A percentile compares a stretch with the other conserved stretches of the same genome.
Evolutionary conservation across 35 echinoderm and acorn worm genomes (phyloP).

Genomic region (Lytechinus pictus): DNA sequence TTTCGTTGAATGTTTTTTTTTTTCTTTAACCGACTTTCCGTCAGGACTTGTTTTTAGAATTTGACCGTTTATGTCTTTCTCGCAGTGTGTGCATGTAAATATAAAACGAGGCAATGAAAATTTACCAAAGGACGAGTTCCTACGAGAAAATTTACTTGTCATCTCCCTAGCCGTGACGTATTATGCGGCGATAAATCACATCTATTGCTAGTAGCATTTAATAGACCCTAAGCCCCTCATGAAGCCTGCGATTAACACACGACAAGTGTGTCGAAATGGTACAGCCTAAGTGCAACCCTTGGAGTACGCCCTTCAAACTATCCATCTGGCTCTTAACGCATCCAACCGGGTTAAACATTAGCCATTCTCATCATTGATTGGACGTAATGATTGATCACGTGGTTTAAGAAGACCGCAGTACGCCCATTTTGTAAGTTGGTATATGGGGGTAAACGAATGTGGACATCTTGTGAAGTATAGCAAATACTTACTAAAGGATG

Average conservation of each 20-base stretch:
- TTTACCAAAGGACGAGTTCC: too few relatives aligned
- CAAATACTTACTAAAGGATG: too few relatives aligned
- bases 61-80: too few relatives aligned
- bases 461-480: not conserved
- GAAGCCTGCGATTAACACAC: not conserved
- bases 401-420: too few relatives aligned
- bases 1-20: too few relatives aligned
- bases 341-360: not conserved
- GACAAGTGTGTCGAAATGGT: not conserved
- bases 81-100: too few relatives aligned
- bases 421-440: too few relatives aligned
- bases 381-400: not conserved
- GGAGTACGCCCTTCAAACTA: not conserved
- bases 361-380: not conserved
- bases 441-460: not conserved
- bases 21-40: too few relatives aligned
- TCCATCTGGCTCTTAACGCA: not conserved
- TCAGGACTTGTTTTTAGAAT: too few relatives aligned
- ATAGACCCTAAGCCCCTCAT: not conserved
- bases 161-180: not conserved
- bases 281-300: not conserved
- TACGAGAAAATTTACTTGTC: too few relatives aligned
- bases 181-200: not conserved
- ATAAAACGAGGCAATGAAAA: too few relatives aligned
- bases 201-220: not conserved